Evolutionary conservation across 2,113 vertebrate species (phyloP).

Genomic region (sheep (Ovis aries)): DNA sequence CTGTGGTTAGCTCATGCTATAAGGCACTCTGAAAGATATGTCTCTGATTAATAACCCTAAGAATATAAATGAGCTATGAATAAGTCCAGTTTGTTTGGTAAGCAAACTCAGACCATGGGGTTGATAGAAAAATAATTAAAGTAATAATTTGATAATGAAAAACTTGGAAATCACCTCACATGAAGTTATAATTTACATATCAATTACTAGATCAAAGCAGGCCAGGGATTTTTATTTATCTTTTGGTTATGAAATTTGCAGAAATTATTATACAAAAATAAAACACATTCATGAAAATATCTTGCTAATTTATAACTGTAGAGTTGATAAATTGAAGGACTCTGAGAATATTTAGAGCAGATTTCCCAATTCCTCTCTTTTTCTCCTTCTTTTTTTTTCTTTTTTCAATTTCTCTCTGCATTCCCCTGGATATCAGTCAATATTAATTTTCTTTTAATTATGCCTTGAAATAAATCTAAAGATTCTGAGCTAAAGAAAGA

Average conservation of each 20-base stretch:
- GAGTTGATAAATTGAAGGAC: background rate
- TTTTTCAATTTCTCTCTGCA: background rate
- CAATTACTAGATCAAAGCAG: background rate
- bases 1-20: background rate
- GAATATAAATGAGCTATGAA: background rate
- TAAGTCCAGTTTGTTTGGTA: background rate
- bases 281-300: background rate
- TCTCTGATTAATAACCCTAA: background rate
- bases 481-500: background rate
- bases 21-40: background rate
- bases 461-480: background rate
- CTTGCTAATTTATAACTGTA: background rate
- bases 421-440: background rate
- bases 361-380: background rate
- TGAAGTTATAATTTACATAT: background rate
- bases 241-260: background rate
- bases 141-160: background rate
- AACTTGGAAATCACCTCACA: background rate
- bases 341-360: background rate
- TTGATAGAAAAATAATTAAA: background rate
- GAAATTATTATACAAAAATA: conserved; percentile 19
- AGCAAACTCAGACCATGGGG: background rate
- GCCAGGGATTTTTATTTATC: background rate
- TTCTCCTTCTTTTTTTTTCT: background rate
- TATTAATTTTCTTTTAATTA: background rate